Evolutionary conservation across 2,888 invertebrate genomes (phyloP).

Genomic region (Pilophorus perplexus): DNA sequence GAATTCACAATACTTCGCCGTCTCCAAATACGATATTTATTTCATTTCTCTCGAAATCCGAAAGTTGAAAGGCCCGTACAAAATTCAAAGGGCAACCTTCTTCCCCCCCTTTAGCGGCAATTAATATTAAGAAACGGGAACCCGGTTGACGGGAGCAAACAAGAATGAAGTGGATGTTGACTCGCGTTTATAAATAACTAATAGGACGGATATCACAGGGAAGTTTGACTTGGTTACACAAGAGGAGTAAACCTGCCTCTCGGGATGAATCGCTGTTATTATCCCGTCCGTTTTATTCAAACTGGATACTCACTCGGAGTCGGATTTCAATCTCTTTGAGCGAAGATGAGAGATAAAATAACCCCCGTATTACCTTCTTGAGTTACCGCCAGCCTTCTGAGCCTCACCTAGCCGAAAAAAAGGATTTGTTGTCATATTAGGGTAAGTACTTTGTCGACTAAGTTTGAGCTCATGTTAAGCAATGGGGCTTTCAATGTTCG

Average conservation of each 20-base stretch:
- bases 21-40: slow-evolving; percentile 15
- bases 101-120: slow-evolving; percentile 16
- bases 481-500: no score
- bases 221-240: slow-evolving; percentile 31
- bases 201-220: slow-evolving; percentile 29
- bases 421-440: no score
- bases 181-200: slow-evolving; percentile 36
- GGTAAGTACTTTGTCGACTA: no score
- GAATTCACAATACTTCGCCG: neutral
- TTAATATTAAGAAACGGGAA: slow-evolving; percentile 21
- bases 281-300: slow-evolving; percentile 33
- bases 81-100: neutral
- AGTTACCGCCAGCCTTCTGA: no score
- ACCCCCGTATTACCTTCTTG: neutral
- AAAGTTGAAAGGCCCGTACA: neutral
- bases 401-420: no score
- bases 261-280: slow-evolving; percentile 25
- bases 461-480: no score
- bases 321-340: slow-evolving; percentile 37
- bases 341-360: neutral
- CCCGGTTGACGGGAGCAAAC: slow-evolving; percentile 14
- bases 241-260: slow-evolving; percentile 18
- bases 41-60: neutral
- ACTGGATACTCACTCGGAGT: slow-evolving; percentile 33
- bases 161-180: slow-evolving; percentile 23